Conservation (phyloP, 1,140 invertebrate species). For the Drosophila bocqueti region DNA sequence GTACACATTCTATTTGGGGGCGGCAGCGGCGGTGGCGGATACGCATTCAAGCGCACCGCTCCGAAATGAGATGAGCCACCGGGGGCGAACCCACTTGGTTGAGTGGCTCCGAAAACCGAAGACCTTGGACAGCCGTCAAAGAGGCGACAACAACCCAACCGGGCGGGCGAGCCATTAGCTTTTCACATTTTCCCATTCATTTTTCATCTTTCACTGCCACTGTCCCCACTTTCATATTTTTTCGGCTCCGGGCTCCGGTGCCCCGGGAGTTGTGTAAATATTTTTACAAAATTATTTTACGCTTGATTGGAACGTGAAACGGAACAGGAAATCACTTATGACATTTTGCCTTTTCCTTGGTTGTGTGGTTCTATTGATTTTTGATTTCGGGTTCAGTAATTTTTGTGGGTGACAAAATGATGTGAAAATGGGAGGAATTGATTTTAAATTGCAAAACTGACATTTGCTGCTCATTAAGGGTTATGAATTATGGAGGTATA, state of each 20-base stretch:
- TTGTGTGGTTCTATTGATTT: slow-evolving; percentile 66
- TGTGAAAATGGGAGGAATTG: slow-evolving; percentile 22
- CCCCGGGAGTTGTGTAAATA: slow-evolving; percentile 67
- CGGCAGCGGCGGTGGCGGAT: not conserved
- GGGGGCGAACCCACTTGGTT: slow-evolving; percentile 29
- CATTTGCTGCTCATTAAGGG: slow-evolving; percentile 3
- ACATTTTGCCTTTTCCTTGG: slow-evolving; percentile 58
- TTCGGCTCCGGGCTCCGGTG: slow-evolving; percentile 1
- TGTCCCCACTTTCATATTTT: slow-evolving; percentile 22
- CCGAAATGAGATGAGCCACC: slow-evolving; percentile 29
- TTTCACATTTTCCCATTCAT: slow-evolving; percentile 53
- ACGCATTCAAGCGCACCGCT: slow-evolving; percentile 60
- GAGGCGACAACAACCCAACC: slow-evolving; percentile 15
- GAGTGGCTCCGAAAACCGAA: slow-evolving; percentile 25
- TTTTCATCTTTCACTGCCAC: slow-evolving; percentile 32
- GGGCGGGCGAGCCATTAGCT: slow-evolving; percentile 66
- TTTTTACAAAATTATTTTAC: slow-evolving; percentile 79
- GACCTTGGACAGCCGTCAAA: slow-evolving; percentile 29
- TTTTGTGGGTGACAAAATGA: slow-evolving; percentile 59
- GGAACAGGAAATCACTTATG: slow-evolving; percentile 80
- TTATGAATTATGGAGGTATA: slow-evolving; percentile 18
- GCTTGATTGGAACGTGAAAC: slow-evolving; percentile 71
- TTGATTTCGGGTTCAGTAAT: slow-evolving; percentile 68
- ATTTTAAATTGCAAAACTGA: slow-evolving; percentile 30
- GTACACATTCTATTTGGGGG: slow-evolving; percentile 55